Conservation (phyloP, 1,140 invertebrate genomes). For the Helicorthomorpha holstii region DNA sequence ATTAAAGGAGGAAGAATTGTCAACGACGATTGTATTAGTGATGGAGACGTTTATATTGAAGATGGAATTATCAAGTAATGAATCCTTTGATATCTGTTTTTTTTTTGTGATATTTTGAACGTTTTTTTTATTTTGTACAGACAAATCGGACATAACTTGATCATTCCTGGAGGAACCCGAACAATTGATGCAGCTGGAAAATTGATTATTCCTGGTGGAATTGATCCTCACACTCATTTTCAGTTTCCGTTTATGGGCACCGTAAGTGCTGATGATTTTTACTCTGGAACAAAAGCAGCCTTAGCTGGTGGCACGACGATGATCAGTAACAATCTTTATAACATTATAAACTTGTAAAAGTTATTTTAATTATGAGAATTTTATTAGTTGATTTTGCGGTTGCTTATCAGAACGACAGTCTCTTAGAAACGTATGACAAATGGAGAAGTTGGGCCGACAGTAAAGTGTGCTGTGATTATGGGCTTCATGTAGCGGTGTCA, state of each 20-base stretch:
- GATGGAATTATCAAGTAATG: slow-evolving; percentile 86
- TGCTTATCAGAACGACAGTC: slow-evolving; percentile 59
- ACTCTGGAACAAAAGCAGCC: slow-evolving; percentile 70
- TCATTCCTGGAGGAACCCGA: slow-evolving; percentile 58
- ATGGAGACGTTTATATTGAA: slow-evolving; percentile 83
- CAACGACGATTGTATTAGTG: slow-evolving; percentile 78
- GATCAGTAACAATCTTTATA: slow-evolving; percentile 48
- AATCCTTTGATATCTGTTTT: background rate
- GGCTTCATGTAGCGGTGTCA: slow-evolving; percentile 75
- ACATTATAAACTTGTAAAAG: too few species aligned
- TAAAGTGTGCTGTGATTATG: slow-evolving; percentile 97
- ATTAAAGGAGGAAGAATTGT: slow-evolving; percentile 92
- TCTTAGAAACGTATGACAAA: slow-evolving; percentile 79
- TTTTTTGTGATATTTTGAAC: slow-evolving; percentile 6
- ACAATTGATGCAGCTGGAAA: slow-evolving; percentile 63
- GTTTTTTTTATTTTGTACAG: slow-evolving; percentile 31
- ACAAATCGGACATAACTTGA: slow-evolving; percentile 56
- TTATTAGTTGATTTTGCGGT: slow-evolving; percentile 81
- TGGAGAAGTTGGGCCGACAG: slow-evolving; percentile 80
- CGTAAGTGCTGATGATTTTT: slow-evolving; percentile 67
- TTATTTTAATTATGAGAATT: too few species aligned
- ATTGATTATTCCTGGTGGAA: slow-evolving; percentile 67
- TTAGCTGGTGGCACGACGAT: slow-evolving; percentile 81
- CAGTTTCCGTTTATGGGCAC: slow-evolving; percentile 73
- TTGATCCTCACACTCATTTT: slow-evolving; percentile 77